phyloP scores from a whole-genome alignment of 1,140 invertebrate genomes.

The Hypothenemus hampei region DNA sequence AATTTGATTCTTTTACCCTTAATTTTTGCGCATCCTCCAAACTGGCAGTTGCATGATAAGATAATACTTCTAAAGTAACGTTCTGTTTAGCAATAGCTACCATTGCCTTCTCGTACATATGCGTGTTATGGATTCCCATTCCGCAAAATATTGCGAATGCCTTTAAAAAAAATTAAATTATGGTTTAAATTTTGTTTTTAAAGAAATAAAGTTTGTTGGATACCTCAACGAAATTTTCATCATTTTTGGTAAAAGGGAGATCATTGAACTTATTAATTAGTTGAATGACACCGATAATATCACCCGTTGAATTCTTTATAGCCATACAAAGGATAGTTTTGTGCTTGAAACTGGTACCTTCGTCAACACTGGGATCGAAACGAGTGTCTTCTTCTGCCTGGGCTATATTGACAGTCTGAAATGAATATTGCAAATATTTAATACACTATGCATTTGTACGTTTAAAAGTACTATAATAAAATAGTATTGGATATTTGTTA shows the following conservation, averaged over 20 bases:
- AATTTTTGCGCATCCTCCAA: constrained; percentile 79
- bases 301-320: constrained; percentile 81
- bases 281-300: constrained; percentile 92
- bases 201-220: not conserved
- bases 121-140: constrained; percentile 95
- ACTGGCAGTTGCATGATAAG: constrained; percentile 91
- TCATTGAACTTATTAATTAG: constrained; percentile 91
- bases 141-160: constrained; percentile 97
- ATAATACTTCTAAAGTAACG: constrained; percentile 90
- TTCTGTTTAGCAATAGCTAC: constrained; percentile 92
- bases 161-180: constrained; percentile 4
- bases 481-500: too few relatives aligned
- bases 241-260: constrained; percentile 82
- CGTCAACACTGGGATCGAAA: constrained; percentile 85
- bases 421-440: too few relatives aligned
- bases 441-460: too few relatives aligned
- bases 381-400: constrained; percentile 88
- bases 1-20: constrained; percentile 58
- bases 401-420: constrained; percentile 81
- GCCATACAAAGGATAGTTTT: constrained; percentile 87
- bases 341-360: constrained; percentile 72
- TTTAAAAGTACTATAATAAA: too few relatives aligned
- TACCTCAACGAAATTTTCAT: constrained; percentile 84
- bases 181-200: not conserved
- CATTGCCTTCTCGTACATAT: constrained; percentile 93